A percentile compares a stretch with the other conserved stretches of the same genome.
Evolutionary conservation across 2,888 invertebrate species (phyloP).

Genomic region (Agrilus biguttatus): DNA sequence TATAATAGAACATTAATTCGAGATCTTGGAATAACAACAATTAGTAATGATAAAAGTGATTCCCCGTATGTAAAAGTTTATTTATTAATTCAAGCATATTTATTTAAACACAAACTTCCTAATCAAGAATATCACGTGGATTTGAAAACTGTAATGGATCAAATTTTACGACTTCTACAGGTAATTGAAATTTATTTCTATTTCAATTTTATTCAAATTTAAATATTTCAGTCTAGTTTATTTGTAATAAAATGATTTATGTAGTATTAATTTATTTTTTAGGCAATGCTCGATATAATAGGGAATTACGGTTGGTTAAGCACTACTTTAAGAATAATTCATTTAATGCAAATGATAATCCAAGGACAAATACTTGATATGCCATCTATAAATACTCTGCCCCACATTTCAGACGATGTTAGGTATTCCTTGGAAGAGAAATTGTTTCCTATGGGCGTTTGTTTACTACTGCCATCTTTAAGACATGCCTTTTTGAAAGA

Average conservation of each 20-base stretch:
- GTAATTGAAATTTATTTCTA: too few species aligned
- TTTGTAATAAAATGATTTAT: neutral
- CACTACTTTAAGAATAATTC: slow-evolving; percentile 61
- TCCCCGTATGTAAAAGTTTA: slow-evolving; percentile 91
- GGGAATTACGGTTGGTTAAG: slow-evolving; percentile 85
- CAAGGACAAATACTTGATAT: slow-evolving; percentile 82
- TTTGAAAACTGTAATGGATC: slow-evolving; percentile 92
- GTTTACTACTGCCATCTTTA: slow-evolving; percentile 18
- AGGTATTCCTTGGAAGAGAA: slow-evolving; percentile 43
- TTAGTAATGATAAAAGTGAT: slow-evolving; percentile 60
- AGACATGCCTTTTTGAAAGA: slow-evolving; percentile 49
- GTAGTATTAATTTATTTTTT: slow-evolving; percentile 15
- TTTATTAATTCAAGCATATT: slow-evolving; percentile 86
- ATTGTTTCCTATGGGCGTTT: slow-evolving; percentile 12
- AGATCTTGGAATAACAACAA: slow-evolving; percentile 19
- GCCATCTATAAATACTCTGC: slow-evolving; percentile 60
- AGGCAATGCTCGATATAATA: slow-evolving; percentile 93
- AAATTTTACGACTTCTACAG: slow-evolving; percentile 87
- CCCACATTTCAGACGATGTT: slow-evolving; percentile 54
- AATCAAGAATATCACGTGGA: slow-evolving; percentile 92
- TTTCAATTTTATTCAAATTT: too few species aligned
- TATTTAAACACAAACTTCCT: slow-evolving; percentile 68
- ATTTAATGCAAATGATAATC: slow-evolving; percentile 76
- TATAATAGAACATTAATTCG: slow-evolving; percentile 1
- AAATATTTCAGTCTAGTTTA: neutral